Base-by-base conservation (phyloP, 2,888 invertebrate genomes). In the Biston stratarius region DNA sequence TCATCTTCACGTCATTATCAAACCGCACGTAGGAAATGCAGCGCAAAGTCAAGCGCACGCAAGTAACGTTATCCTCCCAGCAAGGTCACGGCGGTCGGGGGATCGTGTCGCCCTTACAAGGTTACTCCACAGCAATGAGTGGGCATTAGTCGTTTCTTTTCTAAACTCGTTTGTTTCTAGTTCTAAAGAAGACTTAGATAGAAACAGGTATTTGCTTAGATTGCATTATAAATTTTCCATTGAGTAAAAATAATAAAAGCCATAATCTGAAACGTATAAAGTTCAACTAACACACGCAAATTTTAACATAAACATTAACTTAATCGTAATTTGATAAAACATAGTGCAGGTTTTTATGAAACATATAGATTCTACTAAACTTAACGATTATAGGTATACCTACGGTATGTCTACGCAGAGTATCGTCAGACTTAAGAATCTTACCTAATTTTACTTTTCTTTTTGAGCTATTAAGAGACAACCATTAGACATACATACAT, bases 31-130 rank as follows among this genome's bases (percentile, higher is more conserved):
- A 73, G 71, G 74, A 60, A 75, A 73, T 71, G 68, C 62, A 59
- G 73, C 70, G 68, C 62, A 56, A 10, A 12, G 42, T 24, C 10
- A 45, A 24, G 57, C 56, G 59, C 57, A 56, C 38, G 58, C 62
- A 59, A 59, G 82, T 83, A 84, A 85, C 73, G 24, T 55, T 65
- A 84, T 52, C 64, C 68, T 56, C 47, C 62, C 40, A 36, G 71
- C 79, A 78, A 84, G 85, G 84, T 72, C 34, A 61, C 44, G 42
- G 58, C 67, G 52, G 58, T 56, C 59, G 58, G 1, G 38, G 1
- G 12, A 1, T 49, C 34, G 45, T 42, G 58, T 67, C 75, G 73
- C 69, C 78, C 70, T 67, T 64, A 73, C 78, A 83, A 87, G 87
- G 86, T 82, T 82, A 81, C 38, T 38, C 3, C 77, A 73, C 66